Percentiles rank a stretch among this genome's conserved stretches.
Conservation (phyloP, 2,113 vertebrate genomes). For the Emydura subglobosa region DNA sequence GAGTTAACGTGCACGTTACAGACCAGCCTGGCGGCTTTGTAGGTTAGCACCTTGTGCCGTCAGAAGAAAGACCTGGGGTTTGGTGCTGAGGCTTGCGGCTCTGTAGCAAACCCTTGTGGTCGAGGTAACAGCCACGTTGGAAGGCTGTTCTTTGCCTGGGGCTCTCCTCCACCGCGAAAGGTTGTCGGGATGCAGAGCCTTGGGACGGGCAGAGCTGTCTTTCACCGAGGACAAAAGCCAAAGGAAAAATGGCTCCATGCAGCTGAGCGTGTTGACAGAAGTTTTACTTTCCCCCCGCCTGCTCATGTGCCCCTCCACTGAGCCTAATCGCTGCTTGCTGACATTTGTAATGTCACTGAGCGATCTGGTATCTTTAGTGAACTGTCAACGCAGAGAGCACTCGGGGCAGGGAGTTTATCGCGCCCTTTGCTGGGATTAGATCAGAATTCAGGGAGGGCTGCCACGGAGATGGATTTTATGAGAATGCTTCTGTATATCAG, state of each 20-base stretch:
- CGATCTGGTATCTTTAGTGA: conserved; percentile 75
- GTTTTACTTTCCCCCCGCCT: conserved; percentile 55
- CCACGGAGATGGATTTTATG: conserved; percentile 38
- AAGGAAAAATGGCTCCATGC: neutral
- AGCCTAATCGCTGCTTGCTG: conserved; percentile 71
- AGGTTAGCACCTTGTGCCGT: neutral
- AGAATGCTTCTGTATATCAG: conserved; percentile 55
- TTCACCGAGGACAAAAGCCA: neutral
- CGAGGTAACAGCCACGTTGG: neutral
- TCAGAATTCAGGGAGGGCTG: conserved; percentile 57
- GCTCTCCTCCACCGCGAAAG: neutral
- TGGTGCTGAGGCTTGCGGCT: neutral
- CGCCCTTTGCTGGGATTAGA: conserved; percentile 66
- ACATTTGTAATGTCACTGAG: conserved; percentile 81
- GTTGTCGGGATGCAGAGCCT: neutral
- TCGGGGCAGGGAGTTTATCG: conserved; percentile 72
- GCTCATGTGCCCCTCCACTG: conserved; percentile 53
- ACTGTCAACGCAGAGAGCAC: conserved; percentile 76
- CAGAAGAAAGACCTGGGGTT: neutral
- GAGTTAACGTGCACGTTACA: neutral
- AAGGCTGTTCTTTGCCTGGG: neutral
- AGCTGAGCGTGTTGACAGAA: conserved; percentile 38
- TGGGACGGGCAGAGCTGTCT: neutral
- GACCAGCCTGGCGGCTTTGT: neutral
- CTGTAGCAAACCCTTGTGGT: neutral